Base-by-base conservation (phyloP, 2,888 invertebrate genomes). In the Trissolcus japonicus region DNA sequence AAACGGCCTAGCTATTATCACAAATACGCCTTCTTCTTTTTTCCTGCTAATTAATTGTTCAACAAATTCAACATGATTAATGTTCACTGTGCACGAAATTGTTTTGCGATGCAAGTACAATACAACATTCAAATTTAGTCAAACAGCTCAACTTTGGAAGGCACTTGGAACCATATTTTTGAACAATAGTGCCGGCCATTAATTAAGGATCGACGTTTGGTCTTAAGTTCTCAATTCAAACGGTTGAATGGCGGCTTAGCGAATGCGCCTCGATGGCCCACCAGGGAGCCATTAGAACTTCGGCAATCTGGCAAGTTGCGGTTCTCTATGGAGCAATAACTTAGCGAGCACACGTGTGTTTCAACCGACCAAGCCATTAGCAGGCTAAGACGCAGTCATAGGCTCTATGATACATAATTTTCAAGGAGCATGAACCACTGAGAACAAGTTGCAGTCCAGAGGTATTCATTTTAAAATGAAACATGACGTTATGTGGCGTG, bases 221-320 rank as follows among this genome's bases (percentile, higher is more conserved):
- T 51, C 46, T 50, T 16, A 19, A 60, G 35, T 51, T 60, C 43
- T 48, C 51, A 46, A 19, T 53, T 16, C 21, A 46, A 60, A 48
- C 50, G 46, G 25, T 16, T 56, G 66, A 66, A 61, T 75, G 62
- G 75, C 59, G 63, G 75, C 61, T 25, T 79, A 80, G 79, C 72
- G 78, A 80, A 82, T 75, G 80, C 78, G 71, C 65, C 21, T 65
- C 79, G 80, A 84, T 76, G 78, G 81, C 77, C 65, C 81, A 76
- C 66, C 66, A 59, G 82, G 81, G 83, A 82, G 79, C 78, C 81
- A 80, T 83, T 83, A 79, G 43, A 84, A 83, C 81, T 82, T 81
- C 76, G 80, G 76, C 80, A 80, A 80, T 81, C 79, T 80, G 71
- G 63, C 63, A 72, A 76, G 65, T 59, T 68, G 66, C 62, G 72